Evolutionary conservation across 2,797 vertebrate genomes (phyloP).

Genomic region (Leontocebus nigricollis): DNA sequence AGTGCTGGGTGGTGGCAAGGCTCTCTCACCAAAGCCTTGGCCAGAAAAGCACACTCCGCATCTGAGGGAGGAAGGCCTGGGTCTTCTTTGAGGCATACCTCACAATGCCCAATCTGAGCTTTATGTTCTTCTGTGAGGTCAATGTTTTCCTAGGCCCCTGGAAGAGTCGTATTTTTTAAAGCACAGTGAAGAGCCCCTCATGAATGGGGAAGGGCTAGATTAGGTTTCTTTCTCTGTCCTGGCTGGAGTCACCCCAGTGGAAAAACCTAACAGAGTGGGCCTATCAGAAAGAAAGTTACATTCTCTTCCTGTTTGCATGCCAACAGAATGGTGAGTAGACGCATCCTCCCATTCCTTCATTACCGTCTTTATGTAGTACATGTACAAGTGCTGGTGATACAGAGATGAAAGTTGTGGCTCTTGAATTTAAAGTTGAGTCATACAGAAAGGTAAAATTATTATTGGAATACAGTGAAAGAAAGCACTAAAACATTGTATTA

Average conservation of each 20-base stretch:
- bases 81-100: not conserved
- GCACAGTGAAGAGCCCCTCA: not conserved
- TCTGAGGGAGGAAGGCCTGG: not conserved
- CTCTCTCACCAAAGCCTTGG: not conserved
- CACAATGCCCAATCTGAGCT: not conserved
- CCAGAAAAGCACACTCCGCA: not conserved
- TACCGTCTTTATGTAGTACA: not conserved
- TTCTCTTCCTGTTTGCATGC: not conserved
- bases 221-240: not conserved
- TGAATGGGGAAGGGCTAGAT: not conserved
- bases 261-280: not conserved
- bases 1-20: too few species aligned
- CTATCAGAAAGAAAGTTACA: not conserved
- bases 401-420: not conserved
- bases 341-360: not conserved
- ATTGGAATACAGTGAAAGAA: too few species aligned
- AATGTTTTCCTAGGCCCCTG: not conserved
- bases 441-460: not conserved
- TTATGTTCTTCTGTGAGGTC: not conserved
- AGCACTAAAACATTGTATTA: not conserved
- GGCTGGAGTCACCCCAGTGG: not conserved
- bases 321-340: not conserved
- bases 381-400: not conserved
- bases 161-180: not conserved
- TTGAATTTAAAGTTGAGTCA: not conserved